These are phyloP conservation scores for Thinocorus orbignyianus DNA, from an alignment of 2,113 vertebrate genomes.

Conservation along the genomic window DNA sequence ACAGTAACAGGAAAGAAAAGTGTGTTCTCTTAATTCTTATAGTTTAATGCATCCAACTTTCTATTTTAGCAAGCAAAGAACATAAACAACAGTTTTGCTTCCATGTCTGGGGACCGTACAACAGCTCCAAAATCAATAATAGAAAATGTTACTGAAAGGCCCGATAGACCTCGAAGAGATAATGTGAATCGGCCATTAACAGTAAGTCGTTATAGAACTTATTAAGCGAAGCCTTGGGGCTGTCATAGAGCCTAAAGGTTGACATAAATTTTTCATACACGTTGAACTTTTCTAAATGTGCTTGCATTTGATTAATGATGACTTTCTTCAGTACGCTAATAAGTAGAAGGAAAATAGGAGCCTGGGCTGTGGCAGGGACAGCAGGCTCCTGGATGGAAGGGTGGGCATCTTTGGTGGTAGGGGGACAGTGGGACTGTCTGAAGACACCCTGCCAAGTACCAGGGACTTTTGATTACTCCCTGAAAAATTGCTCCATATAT, in stretches of 20 bases:
- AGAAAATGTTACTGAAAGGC: constrained; percentile 43
- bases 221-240: constrained; percentile 61
- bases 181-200: constrained; percentile 36
- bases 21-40: neutral
- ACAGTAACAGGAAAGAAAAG: neutral
- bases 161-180: constrained; percentile 31
- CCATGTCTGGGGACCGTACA: neutral
- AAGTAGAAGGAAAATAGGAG: constrained; percentile 18
- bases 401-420: neutral
- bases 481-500: neutral
- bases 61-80: neutral
- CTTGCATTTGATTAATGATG: constrained; percentile 57
- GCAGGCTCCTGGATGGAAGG: neutral
- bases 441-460: neutral
- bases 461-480: neutral
- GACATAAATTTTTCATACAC: constrained; percentile 68
- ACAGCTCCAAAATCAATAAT: neutral
- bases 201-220: constrained; percentile 56
- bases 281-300: constrained; percentile 64
- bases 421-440: neutral
- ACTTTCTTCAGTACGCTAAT: constrained; percentile 11
- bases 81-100: neutral
- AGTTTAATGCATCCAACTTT: neutral
- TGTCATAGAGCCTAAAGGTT: constrained; percentile 59
- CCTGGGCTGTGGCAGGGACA: neutral